Base-by-base conservation (phyloP, 1,140 invertebrate species). In the Caenorhabditis brenneri region DNA sequence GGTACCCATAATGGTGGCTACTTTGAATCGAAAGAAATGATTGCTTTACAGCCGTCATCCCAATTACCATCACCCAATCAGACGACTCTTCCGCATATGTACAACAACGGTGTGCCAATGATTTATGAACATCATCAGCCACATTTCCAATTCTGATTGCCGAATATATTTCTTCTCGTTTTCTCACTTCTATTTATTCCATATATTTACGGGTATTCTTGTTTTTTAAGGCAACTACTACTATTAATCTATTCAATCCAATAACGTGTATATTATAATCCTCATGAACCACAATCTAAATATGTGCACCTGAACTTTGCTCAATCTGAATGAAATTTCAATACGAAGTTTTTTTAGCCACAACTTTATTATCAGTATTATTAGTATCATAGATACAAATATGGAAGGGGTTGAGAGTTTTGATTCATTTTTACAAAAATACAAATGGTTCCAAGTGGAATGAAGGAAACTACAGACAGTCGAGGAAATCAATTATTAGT, bases 121-220 rank as follows among this genome's bases (percentile, higher is more conserved):
- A 55, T 81, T 27, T 81, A 55, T 42, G 49, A 55, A 16, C 51
- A 55, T 39, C 80, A 51, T 80, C 46, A 80, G 19, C 46, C 24
- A 53, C 46, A 22, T 31, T 53, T 80, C 15, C 33, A 80, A 36
- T 49, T n/a, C 22, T 53, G 27, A 80, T 49, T 79, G 27, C 36
- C 22, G 39, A 46, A 19, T 22, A 48, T 19, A 31, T 42, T 42
- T 74, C 33, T 48, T n/a, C 29, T n/a, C 7, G 22, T 80, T 36
- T 80, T 31, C 16, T 42, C 22, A 36, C 78, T 16, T 42, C n/a
- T 7, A 27, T 31, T 51, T 33, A 51, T 51, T 51, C 46, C 49
- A 12, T 51, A 12, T 42, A 6, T 74, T 48, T 48, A 31, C 29
- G 39, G 39, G 22, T 80, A n/a, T 36, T 80, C 22, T 31, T 42